Evolutionary conservation across 2,797 vertebrate genomes (phyloP).

Genomic region (Danio choprae): DNA sequence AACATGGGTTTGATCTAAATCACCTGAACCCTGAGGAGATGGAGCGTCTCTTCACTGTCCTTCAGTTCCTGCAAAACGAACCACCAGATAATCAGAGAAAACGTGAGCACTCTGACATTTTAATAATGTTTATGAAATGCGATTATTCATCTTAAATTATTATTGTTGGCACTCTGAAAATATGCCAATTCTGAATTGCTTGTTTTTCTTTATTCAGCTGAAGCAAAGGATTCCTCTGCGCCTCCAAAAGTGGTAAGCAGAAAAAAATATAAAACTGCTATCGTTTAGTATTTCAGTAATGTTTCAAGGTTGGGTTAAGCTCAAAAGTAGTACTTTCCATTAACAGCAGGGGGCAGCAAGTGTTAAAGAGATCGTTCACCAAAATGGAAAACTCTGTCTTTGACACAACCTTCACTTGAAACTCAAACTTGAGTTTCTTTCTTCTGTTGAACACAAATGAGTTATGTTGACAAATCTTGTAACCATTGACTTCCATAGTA

Average conservation of each 20-base stretch:
- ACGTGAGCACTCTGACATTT: constrained; percentile 23
- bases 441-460: too few species aligned
- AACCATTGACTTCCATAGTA: too few species aligned
- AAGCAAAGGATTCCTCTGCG: constrained; percentile 42
- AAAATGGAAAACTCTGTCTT: too few species aligned
- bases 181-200: neutral
- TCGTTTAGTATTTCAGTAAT: neutral
- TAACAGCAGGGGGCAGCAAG: constrained; percentile 44
- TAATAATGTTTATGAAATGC: neutral
- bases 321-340: constrained; percentile 18
- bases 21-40: constrained; percentile 83
- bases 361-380: neutral
- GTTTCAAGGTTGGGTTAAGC: neutral
- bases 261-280: neutral
- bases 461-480: too few species aligned
- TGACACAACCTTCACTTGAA: too few species aligned
- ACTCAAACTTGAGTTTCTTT: too few species aligned
- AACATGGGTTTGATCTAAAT: constrained; percentile 82
- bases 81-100: constrained; percentile 34
- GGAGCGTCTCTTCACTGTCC: constrained; percentile 75
- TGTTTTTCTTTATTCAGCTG: constrained; percentile 40
- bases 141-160: neutral
- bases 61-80: constrained; percentile 82
- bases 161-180: neutral
- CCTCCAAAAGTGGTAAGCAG: constrained; percentile 52